These are phyloP conservation scores for Hoplias malabaricus DNA, from an alignment of 2,113 vertebrate species.

Conservation along the genomic window DNA sequence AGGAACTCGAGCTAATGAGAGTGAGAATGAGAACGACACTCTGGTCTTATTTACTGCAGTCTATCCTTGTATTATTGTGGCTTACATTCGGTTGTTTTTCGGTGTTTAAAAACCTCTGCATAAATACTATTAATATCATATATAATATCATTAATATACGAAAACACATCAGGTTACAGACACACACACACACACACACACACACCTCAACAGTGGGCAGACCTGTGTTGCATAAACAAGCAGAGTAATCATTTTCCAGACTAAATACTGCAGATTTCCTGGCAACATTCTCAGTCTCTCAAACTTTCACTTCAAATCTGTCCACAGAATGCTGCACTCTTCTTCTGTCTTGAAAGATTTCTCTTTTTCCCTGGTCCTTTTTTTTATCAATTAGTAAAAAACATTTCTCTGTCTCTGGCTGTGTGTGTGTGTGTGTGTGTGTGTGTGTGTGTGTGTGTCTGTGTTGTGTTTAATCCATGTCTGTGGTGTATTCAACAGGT, in stretches of 20 bases:
- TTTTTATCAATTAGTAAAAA: not conserved
- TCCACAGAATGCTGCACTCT: not conserved
- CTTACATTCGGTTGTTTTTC: too few species aligned
- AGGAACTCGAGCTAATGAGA: not conserved
- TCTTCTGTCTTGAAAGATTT: not conserved
- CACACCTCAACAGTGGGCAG: slow-evolving; percentile 36
- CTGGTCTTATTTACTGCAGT: too few species aligned
- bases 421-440: slow-evolving; percentile 22
- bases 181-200: not conserved
- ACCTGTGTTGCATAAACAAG: slow-evolving; percentile 52
- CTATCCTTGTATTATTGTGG: too few species aligned
- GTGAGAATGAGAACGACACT: too few species aligned
- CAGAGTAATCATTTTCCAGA: slow-evolving; percentile 56
- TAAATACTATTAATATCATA: too few species aligned
- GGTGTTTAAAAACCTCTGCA: too few species aligned
- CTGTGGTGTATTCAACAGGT: slow-evolving; percentile 69
- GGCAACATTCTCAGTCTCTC: slow-evolving; percentile 44
- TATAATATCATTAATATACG: not conserved
- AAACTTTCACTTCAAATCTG: not conserved
- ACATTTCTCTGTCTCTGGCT: not conserved
- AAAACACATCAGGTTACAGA: not conserved
- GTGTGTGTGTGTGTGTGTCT: slow-evolving; percentile 64
- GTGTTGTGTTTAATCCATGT: slow-evolving; percentile 75
- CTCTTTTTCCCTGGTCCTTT: not conserved
- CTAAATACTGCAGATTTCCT: slow-evolving; percentile 56